Conservation (phyloP, 2,113 vertebrate genomes). For the Gavialis gangeticus region DNA sequence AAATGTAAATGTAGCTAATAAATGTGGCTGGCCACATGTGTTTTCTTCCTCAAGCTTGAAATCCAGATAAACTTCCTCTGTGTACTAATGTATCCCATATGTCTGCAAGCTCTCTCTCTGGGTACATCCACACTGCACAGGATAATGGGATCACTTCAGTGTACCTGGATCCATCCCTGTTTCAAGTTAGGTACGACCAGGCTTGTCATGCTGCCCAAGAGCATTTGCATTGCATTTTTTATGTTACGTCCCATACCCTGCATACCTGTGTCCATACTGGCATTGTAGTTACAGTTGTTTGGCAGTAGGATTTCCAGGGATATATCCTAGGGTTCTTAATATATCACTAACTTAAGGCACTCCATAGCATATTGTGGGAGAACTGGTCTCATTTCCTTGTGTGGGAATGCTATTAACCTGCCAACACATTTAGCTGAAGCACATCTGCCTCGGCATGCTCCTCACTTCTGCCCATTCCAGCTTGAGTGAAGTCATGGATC, state of each 20-base stretch:
- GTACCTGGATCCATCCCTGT: neutral
- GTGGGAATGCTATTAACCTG: neutral
- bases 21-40: neutral
- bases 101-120: neutral
- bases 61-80: neutral
- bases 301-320: neutral
- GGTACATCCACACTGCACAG: neutral
- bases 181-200: neutral
- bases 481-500: too few species aligned
- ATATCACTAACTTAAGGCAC: neutral
- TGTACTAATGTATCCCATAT: neutral
- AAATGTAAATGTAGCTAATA: constrained; percentile 49
- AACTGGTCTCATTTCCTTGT: neutral
- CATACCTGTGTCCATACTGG: too few species aligned
- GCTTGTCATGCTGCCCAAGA: neutral
- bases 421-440: neutral
- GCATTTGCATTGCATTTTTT: too few species aligned
- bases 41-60: neutral
- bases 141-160: fast-evolving
- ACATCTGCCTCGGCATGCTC: fast-evolving
- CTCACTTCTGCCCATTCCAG: neutral
- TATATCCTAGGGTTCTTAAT: neutral
- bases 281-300: neutral
- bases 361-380: fast-evolving
- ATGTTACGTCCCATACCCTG: neutral